These are phyloP conservation scores for Chrysolina haemoptera DNA, from an alignment of 2,888 invertebrate genomes.

Conservation along the genomic window DNA sequence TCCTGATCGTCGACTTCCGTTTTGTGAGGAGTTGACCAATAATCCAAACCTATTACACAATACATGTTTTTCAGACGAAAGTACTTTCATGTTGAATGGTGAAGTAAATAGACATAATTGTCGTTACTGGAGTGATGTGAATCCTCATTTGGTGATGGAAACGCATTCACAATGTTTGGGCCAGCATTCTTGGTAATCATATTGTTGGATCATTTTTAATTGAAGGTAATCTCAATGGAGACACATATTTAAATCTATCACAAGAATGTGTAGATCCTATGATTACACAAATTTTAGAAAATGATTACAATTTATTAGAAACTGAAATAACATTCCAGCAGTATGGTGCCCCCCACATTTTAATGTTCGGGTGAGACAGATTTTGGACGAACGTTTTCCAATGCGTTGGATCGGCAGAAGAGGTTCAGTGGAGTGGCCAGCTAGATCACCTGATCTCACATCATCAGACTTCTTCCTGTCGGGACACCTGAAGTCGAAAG, in stretches of 20 bases:
- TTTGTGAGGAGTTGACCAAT: neutral
- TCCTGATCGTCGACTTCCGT: neutral
- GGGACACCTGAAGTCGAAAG: neutral
- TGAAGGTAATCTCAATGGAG: neutral
- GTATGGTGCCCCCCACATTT: neutral
- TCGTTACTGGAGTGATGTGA: slow-evolving; percentile 2
- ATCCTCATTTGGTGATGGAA: neutral
- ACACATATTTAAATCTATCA: no score
- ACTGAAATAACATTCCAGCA: neutral
- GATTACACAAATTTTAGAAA: neutral
- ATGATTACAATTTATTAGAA: neutral
- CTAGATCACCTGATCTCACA: neutral
- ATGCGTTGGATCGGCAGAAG: slow-evolving; percentile 3
- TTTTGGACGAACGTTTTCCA: neutral
- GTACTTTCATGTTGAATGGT: slow-evolving; percentile 25
- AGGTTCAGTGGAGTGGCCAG: neutral
- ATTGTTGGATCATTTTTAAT: neutral
- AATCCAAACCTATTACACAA: neutral
- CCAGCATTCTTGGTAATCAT: neutral
- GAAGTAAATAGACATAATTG: slow-evolving; percentile 30
- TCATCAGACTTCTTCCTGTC: neutral
- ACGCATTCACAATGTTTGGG: neutral
- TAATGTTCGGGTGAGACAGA: neutral
- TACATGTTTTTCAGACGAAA: slow-evolving; percentile 27
- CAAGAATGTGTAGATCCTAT: no score